phyloP scores from a whole-genome alignment of 2,888 invertebrate genomes.

The Perizoma affinitatum region DNA sequence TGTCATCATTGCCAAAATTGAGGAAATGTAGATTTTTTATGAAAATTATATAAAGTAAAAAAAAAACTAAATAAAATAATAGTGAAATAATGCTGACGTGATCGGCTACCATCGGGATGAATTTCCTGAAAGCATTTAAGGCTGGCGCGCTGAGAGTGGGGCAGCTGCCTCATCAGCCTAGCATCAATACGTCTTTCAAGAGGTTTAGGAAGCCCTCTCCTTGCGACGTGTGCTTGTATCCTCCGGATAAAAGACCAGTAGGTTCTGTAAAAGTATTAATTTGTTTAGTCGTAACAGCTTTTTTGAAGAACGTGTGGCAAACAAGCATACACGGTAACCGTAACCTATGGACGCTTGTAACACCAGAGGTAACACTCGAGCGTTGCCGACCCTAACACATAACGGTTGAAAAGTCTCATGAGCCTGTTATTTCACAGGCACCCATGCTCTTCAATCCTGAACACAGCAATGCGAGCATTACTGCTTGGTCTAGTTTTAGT shows the following conservation, averaged over 20 bases:
- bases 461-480: no score
- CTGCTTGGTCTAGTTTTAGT: no score
- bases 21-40: slow-evolving; percentile 8
- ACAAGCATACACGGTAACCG: no score
- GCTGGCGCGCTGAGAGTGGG: slow-evolving; percentile 23
- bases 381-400: no score
- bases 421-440: no score
- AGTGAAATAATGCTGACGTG: slow-evolving; percentile 23
- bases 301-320: no score
- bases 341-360: no score
- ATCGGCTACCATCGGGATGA: slow-evolving; percentile 23
- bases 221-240: slow-evolving; percentile 47
- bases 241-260: slow-evolving; percentile 57
- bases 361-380: no score
- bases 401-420: no score
- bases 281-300: no score
- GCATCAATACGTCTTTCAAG: slow-evolving; percentile 31
- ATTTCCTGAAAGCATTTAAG: slow-evolving; percentile 31
- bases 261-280: slow-evolving; percentile 7
- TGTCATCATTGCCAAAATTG: slow-evolving; percentile 4
- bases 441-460: no score
- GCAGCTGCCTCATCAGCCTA: slow-evolving; percentile 21
- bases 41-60: slow-evolving; percentile 10
- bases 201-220: slow-evolving; percentile 49
- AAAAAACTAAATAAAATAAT: slow-evolving; percentile 8